Base-by-base conservation (phyloP, 2,113 vertebrate species). In the Sclerurus mexicanus region DNA sequence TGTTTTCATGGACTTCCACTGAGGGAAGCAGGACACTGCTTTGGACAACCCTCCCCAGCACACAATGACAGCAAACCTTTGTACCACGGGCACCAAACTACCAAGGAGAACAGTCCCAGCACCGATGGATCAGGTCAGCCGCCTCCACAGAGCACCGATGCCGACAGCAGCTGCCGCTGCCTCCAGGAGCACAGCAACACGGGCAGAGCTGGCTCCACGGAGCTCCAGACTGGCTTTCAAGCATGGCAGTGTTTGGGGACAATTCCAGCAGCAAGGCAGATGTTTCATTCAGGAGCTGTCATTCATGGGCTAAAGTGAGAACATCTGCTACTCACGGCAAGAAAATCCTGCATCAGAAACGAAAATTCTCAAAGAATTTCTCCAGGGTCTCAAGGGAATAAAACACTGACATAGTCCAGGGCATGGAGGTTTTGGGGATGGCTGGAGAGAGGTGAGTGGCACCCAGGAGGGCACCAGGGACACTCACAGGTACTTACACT, bases 11-110 rank as follows among this genome's bases (percentile, higher is more conserved):
- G 18, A 6, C 28, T 20, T n/a, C 13, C 16, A 28, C 11, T 8
- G 17, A 46, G 19, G 22, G 21, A 74, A 71, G 19, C 1, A 7
- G 31, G 44, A 16, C 18, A 4, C 6, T 27, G 12, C 33, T 49
- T 14, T 10, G 50, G n/a, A 46, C 28, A 27, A 59, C 3, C 67
- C 60, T 40, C 47, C 71, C 42, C 55, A 11, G 40, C 30, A 42
- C 14, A 7, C 5, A 9, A 0, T 0, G 3, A 30, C 20, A 44
- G 19, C 33, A 28, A 16, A 14, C 39, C 28, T 40, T 35, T 7
- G 6, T 2, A 13, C 25, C 12, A 16, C 0, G 2, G 28, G n/a
- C 19, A 3, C 24, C 67, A 28, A 66, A 4, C 24, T 10, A 42
- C 39, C 82, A 20, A 47, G 44, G 5, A 25, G 1, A 35, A 39